Base-by-base conservation (phyloP, 1,140 invertebrate species). In the Eriocheir sinensis region DNA sequence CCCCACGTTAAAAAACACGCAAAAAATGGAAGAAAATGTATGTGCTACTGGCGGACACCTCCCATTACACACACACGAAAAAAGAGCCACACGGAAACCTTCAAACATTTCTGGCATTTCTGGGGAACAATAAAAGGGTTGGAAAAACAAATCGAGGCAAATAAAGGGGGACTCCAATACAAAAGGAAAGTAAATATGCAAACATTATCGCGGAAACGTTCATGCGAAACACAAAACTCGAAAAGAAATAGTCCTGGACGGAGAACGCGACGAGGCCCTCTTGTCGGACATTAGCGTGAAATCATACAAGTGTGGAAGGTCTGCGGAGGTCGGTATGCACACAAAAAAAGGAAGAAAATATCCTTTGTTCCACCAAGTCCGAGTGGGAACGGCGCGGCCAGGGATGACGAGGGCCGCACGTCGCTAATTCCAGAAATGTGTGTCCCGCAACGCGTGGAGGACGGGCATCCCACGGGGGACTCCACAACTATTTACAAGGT, bases 361-460 rank as follows among this genome's bases (percentile, higher is more conserved):
- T 36, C 81, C 81, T 85, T 85, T 85, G 81, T 85, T 85, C 81
- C 38, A 41, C 15, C 81, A 41, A 85, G 34, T 41, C 34, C 8
- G 38, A 85, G 81, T 85, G 34, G 81, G 81, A 85, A 85, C 81
- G 34, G 34, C 38, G 34, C 81, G 34, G 81, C 81, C n/a, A 85
- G 34, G 81, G 81, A 85, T 85, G 81, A 85, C 81, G 38, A 41
- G 32, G 27, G 27, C 34, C 3, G 8, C 89, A 91, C 89, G 89
- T 91, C 21, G 30, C 89, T 60, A 60, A 91, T 91, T 38, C 89
- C 89, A 91, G 89, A 91, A 60, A 91, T 91, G 89, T 91, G 44
- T 44, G 89, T 91, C 30, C 32, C 89, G 89, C 60, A 91, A 41
- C 89, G 89, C 44, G 89, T 53, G 44, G 48, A 36, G 48, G 89